Evolutionary conservation across 2,888 invertebrate species (phyloP), one percentile per base, ranked within the genome.

Genomic region (Xestia c-nigrum): DNA sequence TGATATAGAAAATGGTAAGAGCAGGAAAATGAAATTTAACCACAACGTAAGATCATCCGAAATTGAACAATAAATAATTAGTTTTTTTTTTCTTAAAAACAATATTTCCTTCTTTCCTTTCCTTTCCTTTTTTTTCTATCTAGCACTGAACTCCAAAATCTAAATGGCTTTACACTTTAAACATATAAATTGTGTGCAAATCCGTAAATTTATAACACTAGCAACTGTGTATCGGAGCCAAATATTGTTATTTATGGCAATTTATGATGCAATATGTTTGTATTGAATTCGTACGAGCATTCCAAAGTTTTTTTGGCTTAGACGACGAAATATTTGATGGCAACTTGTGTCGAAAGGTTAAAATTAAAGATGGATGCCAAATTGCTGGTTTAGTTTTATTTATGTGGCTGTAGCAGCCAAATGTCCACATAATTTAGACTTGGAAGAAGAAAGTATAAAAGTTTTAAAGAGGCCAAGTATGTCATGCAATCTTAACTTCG

Each of bases 221-320:
- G 76, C 74, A 77, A 74, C 85, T 74, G 76, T 82, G 85, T 85
- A 85, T 86, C 79, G 80, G 77, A 84, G 90, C 89, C 89, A 89
- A 89, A 89, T 89, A 88, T 83, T 85, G 68, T 89, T 90, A 90
- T 90, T 89, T 90, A 90, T 90, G 85, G 72, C 79, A 79, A 85
- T 87, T 83, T 85, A 80, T 88, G 88, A 86, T 78, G 83, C 88
- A 88, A 90, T 90, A 88, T 82, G 86, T 85, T 87, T 75, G 80
- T 82, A 88, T 88, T 84, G 84, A 79, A 85, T 84, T 68, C 63
- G 80, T 85, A 72, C 78, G 70, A 73, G 76, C 67, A 79, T 82
- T 77, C 52, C 76, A 71, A 86, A 81, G 78, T 81, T 85, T 89
- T 86, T 85, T 89, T 88, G 85, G 87, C 86, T 84, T 77, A 73